phyloP scores from a whole-genome alignment of 2,797 vertebrate genomes.

The Trematomus bernacchii region DNA sequence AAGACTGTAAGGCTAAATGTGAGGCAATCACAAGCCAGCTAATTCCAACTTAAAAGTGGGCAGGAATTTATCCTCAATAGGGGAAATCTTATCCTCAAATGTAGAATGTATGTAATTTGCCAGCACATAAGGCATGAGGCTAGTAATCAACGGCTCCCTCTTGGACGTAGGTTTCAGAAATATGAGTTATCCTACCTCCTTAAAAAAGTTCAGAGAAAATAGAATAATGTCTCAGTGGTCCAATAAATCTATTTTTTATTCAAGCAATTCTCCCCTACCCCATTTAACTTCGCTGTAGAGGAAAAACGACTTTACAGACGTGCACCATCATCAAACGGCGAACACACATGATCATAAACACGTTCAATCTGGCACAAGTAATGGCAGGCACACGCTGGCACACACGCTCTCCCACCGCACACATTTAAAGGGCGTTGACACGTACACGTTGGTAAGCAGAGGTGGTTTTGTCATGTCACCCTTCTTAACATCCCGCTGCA shows the following conservation, averaged over 20 bases:
- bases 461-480: slow-evolving; percentile 74
- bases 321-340: slow-evolving; percentile 56
- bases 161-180: slow-evolving; percentile 53
- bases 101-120: slow-evolving; percentile 49
- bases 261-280: slow-evolving; percentile 50
- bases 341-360: slow-evolving; percentile 56
- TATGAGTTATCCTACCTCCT: slow-evolving; percentile 59
- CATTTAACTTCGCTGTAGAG: slow-evolving; percentile 48
- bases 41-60: slow-evolving; percentile 16
- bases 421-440: slow-evolving; percentile 70
- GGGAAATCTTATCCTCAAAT: slow-evolving; percentile 41
- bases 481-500: slow-evolving; percentile 66
- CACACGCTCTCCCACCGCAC: slow-evolving; percentile 39
- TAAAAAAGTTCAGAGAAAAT: slow-evolving; percentile 65
- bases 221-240: slow-evolving; percentile 61
- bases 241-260: slow-evolving; percentile 72
- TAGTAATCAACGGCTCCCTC: slow-evolving; percentile 43
- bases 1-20: slow-evolving; percentile 6
- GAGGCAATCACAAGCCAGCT: slow-evolving; percentile 28
- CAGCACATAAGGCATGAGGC: slow-evolving; percentile 39
- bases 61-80: slow-evolving; percentile 24
- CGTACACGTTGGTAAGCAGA: slow-evolving; percentile 53
- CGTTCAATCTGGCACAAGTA: slow-evolving; percentile 43
- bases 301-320: slow-evolving; percentile 58
- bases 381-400: slow-evolving; percentile 36